phyloP scores from a whole-genome alignment of 1,140 invertebrate genomes.

The Rhopalosiphum maidis region DNA sequence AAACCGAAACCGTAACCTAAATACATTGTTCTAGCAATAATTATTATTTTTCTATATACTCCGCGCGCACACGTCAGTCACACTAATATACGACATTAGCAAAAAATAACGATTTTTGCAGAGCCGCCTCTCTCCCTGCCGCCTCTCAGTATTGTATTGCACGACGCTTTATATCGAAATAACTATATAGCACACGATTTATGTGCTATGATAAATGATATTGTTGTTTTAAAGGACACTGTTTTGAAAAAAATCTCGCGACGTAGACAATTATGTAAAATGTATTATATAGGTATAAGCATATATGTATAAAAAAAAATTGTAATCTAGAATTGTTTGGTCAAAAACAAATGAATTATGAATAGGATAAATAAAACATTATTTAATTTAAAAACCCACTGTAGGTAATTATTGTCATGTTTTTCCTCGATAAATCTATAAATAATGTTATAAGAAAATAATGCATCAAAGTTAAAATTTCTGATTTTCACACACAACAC shows the following conservation, averaged over 20 bases:
- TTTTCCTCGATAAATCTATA: neutral
- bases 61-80: neutral
- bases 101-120: conserved; percentile 26
- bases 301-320: no score
- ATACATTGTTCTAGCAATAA: conserved; percentile 40
- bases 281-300: no score
- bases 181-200: no score
- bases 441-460: neutral
- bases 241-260: no score
- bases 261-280: no score
- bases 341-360: no score
- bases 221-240: no score
- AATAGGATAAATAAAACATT: no score
- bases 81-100: neutral
- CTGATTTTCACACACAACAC: neutral
- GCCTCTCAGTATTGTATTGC: neutral
- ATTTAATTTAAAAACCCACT: neutral
- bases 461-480: neutral
- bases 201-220: no score
- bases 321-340: no score
- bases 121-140: neutral
- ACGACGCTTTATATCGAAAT: neutral
- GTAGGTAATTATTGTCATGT: neutral
- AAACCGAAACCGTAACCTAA: conserved; percentile 39
- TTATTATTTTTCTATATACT: conserved; percentile 1